phyloP scores from a whole-genome alignment of 2,113 vertebrate species.

The Sturnira hondurensis region DNA sequence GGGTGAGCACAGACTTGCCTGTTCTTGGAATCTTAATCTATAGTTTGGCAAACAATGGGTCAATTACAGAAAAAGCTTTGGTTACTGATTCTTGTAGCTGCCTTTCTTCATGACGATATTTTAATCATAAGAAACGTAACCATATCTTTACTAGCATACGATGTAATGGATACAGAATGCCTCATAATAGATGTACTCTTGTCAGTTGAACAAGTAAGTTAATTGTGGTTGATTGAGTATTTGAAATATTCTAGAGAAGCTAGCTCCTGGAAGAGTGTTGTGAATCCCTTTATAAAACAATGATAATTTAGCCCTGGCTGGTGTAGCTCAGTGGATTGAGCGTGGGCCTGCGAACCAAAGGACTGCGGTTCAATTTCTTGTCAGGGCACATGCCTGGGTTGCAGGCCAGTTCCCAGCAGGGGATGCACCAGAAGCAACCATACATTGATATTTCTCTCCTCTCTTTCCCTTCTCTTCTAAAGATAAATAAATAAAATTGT shows the following conservation, averaged over 20 bases:
- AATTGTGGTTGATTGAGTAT: background rate
- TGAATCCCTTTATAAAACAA: conserved; percentile 20
- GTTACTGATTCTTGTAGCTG: conserved; percentile 12
- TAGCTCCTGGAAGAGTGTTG: background rate
- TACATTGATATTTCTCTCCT: too few relatives aligned
- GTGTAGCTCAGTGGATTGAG: too few relatives aligned
- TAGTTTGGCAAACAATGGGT: background rate
- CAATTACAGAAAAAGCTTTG: background rate
- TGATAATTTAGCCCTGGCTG: too few relatives aligned
- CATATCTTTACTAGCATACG: background rate
- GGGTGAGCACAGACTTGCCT: background rate
- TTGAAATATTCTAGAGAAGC: conserved; percentile 10
- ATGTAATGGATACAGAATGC: background rate
- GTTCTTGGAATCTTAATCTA: background rate
- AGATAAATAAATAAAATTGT: too few relatives aligned
- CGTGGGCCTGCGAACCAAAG: too few relatives aligned
- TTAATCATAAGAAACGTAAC: conserved; percentile 29
- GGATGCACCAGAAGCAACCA: too few relatives aligned
- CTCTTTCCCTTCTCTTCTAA: too few relatives aligned
- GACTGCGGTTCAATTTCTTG: too few relatives aligned
- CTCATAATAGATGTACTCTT: background rate
- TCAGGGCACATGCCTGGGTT: too few relatives aligned
- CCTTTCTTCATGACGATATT: background rate
- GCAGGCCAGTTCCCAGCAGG: too few relatives aligned
- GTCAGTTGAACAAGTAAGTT: conserved; percentile 8